Conservation (phyloP, 1,140 invertebrate genomes). For the Cotesia vestalis region DNA sequence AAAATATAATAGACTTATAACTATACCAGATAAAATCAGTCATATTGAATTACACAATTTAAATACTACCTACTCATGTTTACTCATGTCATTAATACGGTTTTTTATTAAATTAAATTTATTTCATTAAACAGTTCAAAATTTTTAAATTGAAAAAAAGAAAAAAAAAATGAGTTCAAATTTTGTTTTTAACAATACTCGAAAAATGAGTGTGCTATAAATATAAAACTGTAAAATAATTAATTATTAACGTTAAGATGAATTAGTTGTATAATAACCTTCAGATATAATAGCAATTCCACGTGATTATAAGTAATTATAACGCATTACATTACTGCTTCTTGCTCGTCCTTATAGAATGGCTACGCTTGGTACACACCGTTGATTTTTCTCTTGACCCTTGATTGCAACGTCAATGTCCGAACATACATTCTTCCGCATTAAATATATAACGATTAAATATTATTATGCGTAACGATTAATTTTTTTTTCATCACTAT, state of each 20-base stretch:
- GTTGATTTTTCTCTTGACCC: constrained; percentile 40
- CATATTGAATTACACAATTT: too few species aligned
- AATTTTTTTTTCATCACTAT: too few species aligned
- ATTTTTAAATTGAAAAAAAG: too few species aligned
- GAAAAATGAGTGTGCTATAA: background rate
- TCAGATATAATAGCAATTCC: constrained; percentile 37
- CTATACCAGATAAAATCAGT: too few species aligned
- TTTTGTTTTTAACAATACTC: too few species aligned
- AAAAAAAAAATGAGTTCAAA: background rate
- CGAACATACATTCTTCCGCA: constrained; percentile 33
- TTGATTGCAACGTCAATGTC: constrained; percentile 39
- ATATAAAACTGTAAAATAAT: constrained; percentile 4
- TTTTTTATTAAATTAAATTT: too few species aligned
- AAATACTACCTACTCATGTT: too few species aligned
- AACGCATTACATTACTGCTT: constrained; percentile 44
- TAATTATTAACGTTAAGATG: background rate
- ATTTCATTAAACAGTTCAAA: too few species aligned
- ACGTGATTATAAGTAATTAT: constrained; percentile 49
- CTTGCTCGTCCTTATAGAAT: constrained; percentile 38
- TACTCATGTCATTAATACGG: too few species aligned
- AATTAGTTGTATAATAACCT: constrained; percentile 23
- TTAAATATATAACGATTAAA: constrained; percentile 17
- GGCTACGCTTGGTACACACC: constrained; percentile 46
- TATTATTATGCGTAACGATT: background rate
- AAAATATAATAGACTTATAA: too few species aligned